These are phyloP conservation scores for human (Homo sapiens) DNA, from an alignment of 2,113 vertebrate species.

Conservation along the genomic window GRCh38 chr3:19277501-19278000, in stretches of 20 bases:
- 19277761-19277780: slow-evolving; percentile 15
- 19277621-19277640: background rate
- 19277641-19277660: background rate
- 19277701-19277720: slow-evolving; percentile 31
- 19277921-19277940: slow-evolving; percentile 48
- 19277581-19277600: too few species aligned
- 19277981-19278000: background rate
- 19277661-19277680: background rate
- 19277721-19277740: slow-evolving; percentile 45
- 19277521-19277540: too few species aligned
- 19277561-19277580: too few species aligned
- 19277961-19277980: background rate
- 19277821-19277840: slow-evolving; percentile 39
- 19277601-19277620: background rate
- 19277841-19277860: slow-evolving; percentile 22
- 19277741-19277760: slow-evolving; percentile 56
- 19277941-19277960: background rate
- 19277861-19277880: slow-evolving; percentile 54
- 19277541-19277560: too few species aligned
- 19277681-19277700: background rate
- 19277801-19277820: slow-evolving; percentile 69
- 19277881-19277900: slow-evolving; percentile 55
- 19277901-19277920: slow-evolving; percentile 25
- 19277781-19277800: slow-evolving; percentile 35
- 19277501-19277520: too few species aligned